Evolutionary conservation across 2,797 vertebrate genomes (phyloP), one percentile per base, ranked within the genome.

Genomic region (Cottoperca gobio): DNA sequence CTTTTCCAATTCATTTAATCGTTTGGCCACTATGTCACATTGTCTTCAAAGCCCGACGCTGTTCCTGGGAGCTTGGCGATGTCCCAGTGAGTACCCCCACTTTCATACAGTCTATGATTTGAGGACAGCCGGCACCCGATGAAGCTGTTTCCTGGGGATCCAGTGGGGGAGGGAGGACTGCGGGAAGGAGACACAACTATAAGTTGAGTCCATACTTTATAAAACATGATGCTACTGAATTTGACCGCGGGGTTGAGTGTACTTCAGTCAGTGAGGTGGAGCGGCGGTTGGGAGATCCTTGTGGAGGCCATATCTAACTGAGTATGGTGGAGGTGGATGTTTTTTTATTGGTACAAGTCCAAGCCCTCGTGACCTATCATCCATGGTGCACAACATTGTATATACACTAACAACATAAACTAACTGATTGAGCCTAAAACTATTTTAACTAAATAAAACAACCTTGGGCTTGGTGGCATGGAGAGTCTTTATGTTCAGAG

Each of bases 401-500:
- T 26, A 26, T 26, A 26, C 26, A 26, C 0, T 17, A 8, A 69
- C 14, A 17, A 52, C 10, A 35, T 19, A 2, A 11, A 13, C 3
- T 3, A 37, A 11, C 28, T 26, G 21, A n/a, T 69, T 19, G n/a
- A 39, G 16, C 52, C 16, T 16, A 28, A 17, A 40, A 21, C 23
- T 6, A 23, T 46, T 17, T 21, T 23, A 16, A 26, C 42, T 37
- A 26, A 12, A 24, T 16, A 39, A 50, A 63, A 59, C 6, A 58
- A 28, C 12, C 28, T 24, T 28, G 9, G 23, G 11, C 40, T 21
- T 42, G 16, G 14, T 57, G 24, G 26, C 28, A 23, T 6, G 4
- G 5, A 37, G 57, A 79, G 39, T 24, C 43, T 59, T 1, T 6
- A 8, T 64, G 12, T 28, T 58, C n/a, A 60, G 35, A 72, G 46